Percentiles rank a stretch among this genome's conserved stretches.
Conservation (phyloP, 2,113 vertebrate genomes). For the Lucifuga dentata region DNA sequence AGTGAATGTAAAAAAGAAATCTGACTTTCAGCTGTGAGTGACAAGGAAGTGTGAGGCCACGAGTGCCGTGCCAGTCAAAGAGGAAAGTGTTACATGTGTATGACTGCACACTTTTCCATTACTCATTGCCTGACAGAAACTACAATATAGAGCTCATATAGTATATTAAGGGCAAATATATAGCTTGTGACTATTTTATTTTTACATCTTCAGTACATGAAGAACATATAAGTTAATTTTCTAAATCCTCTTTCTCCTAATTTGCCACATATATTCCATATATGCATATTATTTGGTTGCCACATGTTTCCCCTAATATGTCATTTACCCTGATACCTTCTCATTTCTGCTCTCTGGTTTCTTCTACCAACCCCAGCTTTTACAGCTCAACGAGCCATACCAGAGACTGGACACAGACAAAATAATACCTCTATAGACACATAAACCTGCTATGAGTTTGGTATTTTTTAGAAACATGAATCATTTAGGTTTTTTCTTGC, state of each 20-base stretch:
- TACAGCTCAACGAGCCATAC: constrained; percentile 34
- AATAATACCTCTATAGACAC: constrained; percentile 22
- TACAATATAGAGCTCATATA: not conserved
- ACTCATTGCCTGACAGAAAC: constrained; percentile 5
- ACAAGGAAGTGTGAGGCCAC: not conserved
- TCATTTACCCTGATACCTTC: not conserved
- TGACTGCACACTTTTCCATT: not conserved
- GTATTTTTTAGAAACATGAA: constrained; percentile 36
- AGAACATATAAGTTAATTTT: not conserved
- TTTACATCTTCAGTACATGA: not conserved
- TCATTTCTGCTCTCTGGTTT: constrained; percentile 8
- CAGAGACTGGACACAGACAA: constrained; percentile 43
- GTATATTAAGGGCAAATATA: too few species aligned
- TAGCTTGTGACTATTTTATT: too few species aligned
- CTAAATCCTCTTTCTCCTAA: not conserved
- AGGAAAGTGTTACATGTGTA: not conserved
- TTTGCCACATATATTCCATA: too few species aligned
- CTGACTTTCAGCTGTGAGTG: not conserved
- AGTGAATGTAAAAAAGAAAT: too few species aligned
- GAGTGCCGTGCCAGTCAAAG: constrained; percentile 3
- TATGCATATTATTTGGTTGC: constrained; percentile 17
- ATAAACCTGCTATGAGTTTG: constrained; percentile 38
- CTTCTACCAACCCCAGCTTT: constrained; percentile 29
- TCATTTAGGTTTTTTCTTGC: constrained; percentile 49
- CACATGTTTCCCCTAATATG: constrained; percentile 18